Evolutionary conservation across 1,140 invertebrate genomes (phyloP).

Genomic region (Formica selysi): DNA sequence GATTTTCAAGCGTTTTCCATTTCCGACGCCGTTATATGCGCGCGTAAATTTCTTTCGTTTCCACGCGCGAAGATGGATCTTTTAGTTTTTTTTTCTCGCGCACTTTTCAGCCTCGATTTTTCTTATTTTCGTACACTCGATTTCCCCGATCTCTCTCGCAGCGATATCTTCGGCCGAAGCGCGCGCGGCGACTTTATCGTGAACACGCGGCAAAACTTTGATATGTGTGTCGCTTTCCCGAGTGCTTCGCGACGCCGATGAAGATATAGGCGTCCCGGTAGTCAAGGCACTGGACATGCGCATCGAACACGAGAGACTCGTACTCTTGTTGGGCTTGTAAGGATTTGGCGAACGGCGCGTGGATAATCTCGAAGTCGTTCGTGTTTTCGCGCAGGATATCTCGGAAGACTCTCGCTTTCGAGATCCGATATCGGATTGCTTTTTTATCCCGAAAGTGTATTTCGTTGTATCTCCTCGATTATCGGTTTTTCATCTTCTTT

Average conservation of each 20-base stretch:
- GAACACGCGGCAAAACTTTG: conserved; percentile 74
- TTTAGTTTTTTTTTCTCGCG: not conserved
- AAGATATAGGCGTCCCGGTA: conserved; percentile 79
- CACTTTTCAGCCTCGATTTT: conserved; percentile 19
- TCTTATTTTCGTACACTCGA: conserved; percentile 28
- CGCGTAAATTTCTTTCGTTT: conserved; percentile 9
- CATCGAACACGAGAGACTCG: conserved; percentile 48
- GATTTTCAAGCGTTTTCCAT: not conserved
- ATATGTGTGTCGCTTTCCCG: conserved; percentile 73
- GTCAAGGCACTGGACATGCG: conserved; percentile 85
- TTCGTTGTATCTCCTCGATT: not conserved
- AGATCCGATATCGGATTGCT: conserved; percentile 13
- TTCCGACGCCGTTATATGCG: not conserved
- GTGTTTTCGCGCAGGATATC: conserved; percentile 8
- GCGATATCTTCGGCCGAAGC: conserved; percentile 28
- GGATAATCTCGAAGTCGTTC: not conserved
- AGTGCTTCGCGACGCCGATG: conserved; percentile 69
- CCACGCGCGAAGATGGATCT: not conserved
- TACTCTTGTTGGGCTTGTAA: conserved; percentile 24
- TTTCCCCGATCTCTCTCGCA: conserved; percentile 36
- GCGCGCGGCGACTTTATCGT: conserved; percentile 39
- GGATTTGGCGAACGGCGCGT: conserved; percentile 12
- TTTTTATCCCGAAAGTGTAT: not conserved
- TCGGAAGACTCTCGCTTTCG: conserved; percentile 15
- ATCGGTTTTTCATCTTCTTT: conserved; percentile 5